A percentile compares a stretch with the other conserved stretches of the same genome.
Evolutionary conservation across 2,797 vertebrate genomes (phyloP).

Genomic region (Sarcophilus harrisii): DNA sequence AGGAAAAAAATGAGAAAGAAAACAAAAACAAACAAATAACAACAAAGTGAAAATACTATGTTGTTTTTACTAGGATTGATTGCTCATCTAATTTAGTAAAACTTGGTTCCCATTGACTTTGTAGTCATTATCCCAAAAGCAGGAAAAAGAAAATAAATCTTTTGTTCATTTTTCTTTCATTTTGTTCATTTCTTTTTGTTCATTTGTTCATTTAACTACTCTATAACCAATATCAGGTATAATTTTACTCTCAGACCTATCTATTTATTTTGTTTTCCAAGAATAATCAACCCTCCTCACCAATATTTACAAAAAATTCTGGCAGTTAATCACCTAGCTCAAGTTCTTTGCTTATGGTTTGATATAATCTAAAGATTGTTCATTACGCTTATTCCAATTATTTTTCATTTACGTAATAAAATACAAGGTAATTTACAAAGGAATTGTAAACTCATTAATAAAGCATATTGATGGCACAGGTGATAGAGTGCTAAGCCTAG

Average conservation of each 20-base stretch:
- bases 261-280: background rate
- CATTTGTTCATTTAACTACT: background rate
- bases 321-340: background rate
- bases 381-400: background rate
- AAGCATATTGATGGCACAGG: background rate
- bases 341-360: background rate
- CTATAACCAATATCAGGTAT: background rate
- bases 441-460: background rate
- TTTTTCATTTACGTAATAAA: background rate
- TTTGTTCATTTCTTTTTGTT: background rate
- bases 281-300: background rate
- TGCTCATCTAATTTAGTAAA: background rate
- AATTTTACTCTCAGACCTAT: background rate
- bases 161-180: background rate
- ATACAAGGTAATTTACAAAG: background rate
- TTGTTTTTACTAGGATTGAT: background rate
- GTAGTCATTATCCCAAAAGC: background rate
- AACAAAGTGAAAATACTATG: too few species aligned
- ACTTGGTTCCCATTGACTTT: background rate
- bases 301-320: background rate
- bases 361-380: background rate
- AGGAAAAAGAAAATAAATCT: background rate
- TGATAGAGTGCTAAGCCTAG: background rate
- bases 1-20: too few species aligned
- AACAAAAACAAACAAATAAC: too few species aligned